phyloP scores from a whole-genome alignment of 2,888 invertebrate species.

The Bombylius major region DNA sequence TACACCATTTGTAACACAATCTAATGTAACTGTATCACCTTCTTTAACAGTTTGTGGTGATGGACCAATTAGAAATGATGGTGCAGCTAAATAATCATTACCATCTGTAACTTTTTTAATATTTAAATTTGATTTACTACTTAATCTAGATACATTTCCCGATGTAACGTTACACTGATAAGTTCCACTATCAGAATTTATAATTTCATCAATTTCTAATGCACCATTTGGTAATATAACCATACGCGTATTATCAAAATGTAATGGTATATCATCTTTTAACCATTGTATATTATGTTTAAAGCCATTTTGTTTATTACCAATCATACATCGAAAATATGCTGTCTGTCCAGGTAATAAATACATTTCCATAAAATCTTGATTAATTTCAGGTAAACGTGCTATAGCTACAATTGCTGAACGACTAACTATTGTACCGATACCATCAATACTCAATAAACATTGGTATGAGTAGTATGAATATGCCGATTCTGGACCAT shows the following conservation, averaged over 20 bases:
- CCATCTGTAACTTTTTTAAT: constrained; percentile 44
- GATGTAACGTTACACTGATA: constrained; percentile 68
- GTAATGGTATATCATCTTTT: constrained; percentile 64
- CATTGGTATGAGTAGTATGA: constrained; percentile 95
- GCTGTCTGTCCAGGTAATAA: constrained; percentile 70
- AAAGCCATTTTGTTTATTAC: constrained; percentile 36
- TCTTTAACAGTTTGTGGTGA: constrained; percentile 63
- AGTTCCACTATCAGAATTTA: constrained; percentile 62
- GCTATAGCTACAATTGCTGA: constrained; percentile 74
- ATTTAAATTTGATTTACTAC: constrained; percentile 57
- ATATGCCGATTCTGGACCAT: too few species aligned
- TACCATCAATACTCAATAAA: constrained; percentile 60
- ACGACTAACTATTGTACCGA: constrained; percentile 79
- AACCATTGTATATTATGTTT: constrained; percentile 61
- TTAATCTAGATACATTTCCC: constrained; percentile 41
- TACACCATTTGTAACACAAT: constrained; percentile 88
- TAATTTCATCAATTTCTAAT: constrained; percentile 75
- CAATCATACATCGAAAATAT: constrained; percentile 61
- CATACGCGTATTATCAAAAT: constrained; percentile 61
- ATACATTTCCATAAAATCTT: constrained; percentile 59
- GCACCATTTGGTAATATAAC: constrained; percentile 74
- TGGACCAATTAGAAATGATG: constrained; percentile 74
- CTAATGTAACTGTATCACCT: constrained; percentile 74
- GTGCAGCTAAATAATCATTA: constrained; percentile 44
- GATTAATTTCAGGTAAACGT: constrained; percentile 58